Base-by-base conservation (phyloP, 1,140 invertebrate genomes). In the Euborellia annulipes region DNA sequence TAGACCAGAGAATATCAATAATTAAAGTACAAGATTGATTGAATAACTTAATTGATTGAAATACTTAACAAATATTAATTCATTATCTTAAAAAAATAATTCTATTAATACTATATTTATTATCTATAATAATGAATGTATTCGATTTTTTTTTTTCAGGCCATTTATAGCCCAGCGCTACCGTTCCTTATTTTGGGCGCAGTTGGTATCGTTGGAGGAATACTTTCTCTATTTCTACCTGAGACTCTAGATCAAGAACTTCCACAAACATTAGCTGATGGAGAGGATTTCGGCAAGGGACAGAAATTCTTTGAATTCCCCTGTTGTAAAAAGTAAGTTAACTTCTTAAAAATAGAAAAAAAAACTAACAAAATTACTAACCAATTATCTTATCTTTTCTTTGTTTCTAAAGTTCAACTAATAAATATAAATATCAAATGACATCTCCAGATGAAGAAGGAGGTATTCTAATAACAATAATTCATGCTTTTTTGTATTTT, bases 241-340 rank as follows among this genome's bases (percentile, higher is more conserved):
- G 87, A 91, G 65, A 90, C 86, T 0, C 65, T 86, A 49, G 74
- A 82, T 53, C 75, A 82, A 36, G 84, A 85, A 52, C 64, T 89
- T 43, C 85, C 86, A 0, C 82, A 87, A 55, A 85, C 83, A 0
- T 58, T 90, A 1, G 73, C 75, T 44, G 85, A 90, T 57, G 85
- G 84, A 7, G 85, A 90, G 65, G 71, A 82, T 50, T 90, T 89
- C 55, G 85, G 85, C 23, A 75, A 69, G 36, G 70, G 82, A 46
- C 83, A 86, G 56, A 73, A 68, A 52, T 75, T 86, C 49, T 83
- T 79, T 72, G 80, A 85, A 48, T 73, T 78, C 50, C 85, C 83
- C n/a, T 85, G 82, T 54, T 67, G 75, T 46, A 66, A 67, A 43
- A 73, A 69, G 74, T 75, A 58, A 62, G 61, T 59, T 38, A 37